Conservation (phyloP, 37 sponge, comb jelly and placozoan genomes). For the Beroe ovata region DNA sequence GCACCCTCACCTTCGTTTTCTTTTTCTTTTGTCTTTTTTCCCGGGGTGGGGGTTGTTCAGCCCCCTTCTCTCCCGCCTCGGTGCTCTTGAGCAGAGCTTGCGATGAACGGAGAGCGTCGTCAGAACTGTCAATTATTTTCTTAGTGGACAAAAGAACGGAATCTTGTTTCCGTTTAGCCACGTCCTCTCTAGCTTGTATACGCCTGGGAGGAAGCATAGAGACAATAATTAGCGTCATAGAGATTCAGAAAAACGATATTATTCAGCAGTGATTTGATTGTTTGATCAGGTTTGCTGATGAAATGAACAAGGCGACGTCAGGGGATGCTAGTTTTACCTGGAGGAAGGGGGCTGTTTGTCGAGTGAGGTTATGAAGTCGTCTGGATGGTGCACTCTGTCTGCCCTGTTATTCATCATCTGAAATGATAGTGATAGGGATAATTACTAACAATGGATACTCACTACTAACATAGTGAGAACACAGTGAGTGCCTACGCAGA, state of each 20-base stretch:
- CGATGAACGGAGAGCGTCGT: constrained; percentile 5
- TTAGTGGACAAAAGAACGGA: constrained; percentile 17
- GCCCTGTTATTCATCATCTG: constrained; percentile 19
- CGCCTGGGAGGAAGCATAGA: neutral
- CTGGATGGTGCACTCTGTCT: neutral
- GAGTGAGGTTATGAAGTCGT: constrained; percentile 9
- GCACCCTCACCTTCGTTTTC: constrained; percentile 6
- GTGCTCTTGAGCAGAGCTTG: constrained; percentile 31
- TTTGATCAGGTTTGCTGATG: too few species aligned
- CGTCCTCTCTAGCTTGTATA: constrained; percentile 14
- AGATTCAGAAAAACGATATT: too few species aligned
- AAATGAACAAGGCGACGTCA: too few species aligned
- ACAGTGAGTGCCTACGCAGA: too few species aligned
- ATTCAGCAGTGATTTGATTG: too few species aligned
- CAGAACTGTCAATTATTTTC: constrained; percentile 48
- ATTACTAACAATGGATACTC: too few species aligned
- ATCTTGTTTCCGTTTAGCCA: constrained; percentile 12
- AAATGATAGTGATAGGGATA: too few species aligned
- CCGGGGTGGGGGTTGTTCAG: neutral
- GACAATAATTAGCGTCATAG: too few species aligned
- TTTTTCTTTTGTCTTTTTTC: constrained; percentile 54
- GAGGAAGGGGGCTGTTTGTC: neutral
- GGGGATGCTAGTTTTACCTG: too few species aligned
- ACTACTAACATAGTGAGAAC: too few species aligned
- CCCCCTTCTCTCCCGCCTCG: neutral